These are phyloP conservation scores for Heterotilapia buettikoferi DNA, from an alignment of 2,113 vertebrate genomes.

Conservation along the genomic window DNA sequence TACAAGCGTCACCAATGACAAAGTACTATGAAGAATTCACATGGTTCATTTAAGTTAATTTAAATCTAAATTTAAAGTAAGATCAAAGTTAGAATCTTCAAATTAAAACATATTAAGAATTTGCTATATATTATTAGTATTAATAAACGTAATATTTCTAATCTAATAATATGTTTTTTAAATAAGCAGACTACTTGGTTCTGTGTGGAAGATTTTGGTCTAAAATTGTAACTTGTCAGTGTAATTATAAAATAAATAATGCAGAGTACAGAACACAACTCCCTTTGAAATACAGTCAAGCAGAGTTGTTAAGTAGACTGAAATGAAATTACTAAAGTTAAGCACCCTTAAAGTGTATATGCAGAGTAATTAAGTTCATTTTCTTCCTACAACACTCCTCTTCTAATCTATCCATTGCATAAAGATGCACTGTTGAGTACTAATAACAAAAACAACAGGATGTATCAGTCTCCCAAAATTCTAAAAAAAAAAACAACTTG, in stretches of 20 bases:
- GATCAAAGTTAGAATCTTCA: neutral
- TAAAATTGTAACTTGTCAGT: neutral
- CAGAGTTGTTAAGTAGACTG: neutral
- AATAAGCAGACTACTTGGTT: neutral
- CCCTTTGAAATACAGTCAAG: neutral
- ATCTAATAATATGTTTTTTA: neutral
- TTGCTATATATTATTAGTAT: neutral
- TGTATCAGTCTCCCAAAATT: neutral
- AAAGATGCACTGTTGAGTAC: neutral
- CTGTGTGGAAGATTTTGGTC: neutral
- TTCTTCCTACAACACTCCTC: neutral
- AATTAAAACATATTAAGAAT: neutral
- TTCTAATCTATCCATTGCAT: neutral
- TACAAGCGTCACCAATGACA: neutral
- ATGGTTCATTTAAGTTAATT: neutral
- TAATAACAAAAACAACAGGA: neutral
- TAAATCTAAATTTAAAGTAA: neutral
- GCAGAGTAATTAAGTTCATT: neutral
- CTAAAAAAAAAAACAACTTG: fast-evolving
- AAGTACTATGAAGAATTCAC: neutral
- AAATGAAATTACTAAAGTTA: neutral
- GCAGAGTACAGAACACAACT: neutral
- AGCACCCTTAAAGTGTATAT: neutral
- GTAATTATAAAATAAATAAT: neutral
- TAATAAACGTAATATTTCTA: neutral